Conservation (phyloP, 2,113 vertebrate species). For the Perca fluviatilis region DNA sequence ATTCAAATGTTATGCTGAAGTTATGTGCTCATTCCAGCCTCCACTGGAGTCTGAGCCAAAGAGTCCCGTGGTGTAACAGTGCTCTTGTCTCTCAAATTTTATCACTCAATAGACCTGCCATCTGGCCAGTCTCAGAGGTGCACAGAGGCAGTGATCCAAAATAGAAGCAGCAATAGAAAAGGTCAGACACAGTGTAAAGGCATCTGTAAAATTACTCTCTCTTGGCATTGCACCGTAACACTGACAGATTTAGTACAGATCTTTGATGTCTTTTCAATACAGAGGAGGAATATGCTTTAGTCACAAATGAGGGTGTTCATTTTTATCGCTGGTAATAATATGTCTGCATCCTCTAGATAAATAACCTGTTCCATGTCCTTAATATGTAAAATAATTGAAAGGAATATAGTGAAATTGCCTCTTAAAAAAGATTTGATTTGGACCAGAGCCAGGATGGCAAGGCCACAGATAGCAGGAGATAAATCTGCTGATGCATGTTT, state of each 20-base stretch:
- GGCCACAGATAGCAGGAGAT: slow-evolving; percentile 68
- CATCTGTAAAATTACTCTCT: slow-evolving; percentile 64
- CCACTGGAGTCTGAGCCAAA: slow-evolving; percentile 63
- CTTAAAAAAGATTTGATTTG: slow-evolving; percentile 69
- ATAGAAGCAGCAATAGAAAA: slow-evolving; percentile 77
- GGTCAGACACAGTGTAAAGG: slow-evolving; percentile 72
- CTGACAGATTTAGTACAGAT: slow-evolving; percentile 61
- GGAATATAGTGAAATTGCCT: slow-evolving; percentile 59
- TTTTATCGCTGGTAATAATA: slow-evolving; percentile 60
- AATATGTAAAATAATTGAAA: slow-evolving; percentile 68
- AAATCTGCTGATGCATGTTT: slow-evolving; percentile 73
- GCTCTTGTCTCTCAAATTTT: slow-evolving; percentile 78
- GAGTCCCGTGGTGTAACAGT: slow-evolving; percentile 59
- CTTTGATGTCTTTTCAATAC: slow-evolving; percentile 48
- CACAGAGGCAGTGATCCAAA: slow-evolving; percentile 75
- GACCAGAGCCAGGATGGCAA: slow-evolving; percentile 42
- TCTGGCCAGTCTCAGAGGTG: slow-evolving; percentile 78
- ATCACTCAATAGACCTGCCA: slow-evolving; percentile 80
- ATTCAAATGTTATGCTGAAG: slow-evolving; percentile 62
- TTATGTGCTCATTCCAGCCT: slow-evolving; percentile 62
- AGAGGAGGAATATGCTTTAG: slow-evolving; percentile 25
- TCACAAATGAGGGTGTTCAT: slow-evolving; percentile 54
- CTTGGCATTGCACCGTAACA: slow-evolving; percentile 34
- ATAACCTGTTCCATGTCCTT: slow-evolving; percentile 61
- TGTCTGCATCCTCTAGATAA: slow-evolving; percentile 44